Evolutionary conservation across 1,140 invertebrate species (phyloP).

Genomic region (Aculops lycopersici): DNA sequence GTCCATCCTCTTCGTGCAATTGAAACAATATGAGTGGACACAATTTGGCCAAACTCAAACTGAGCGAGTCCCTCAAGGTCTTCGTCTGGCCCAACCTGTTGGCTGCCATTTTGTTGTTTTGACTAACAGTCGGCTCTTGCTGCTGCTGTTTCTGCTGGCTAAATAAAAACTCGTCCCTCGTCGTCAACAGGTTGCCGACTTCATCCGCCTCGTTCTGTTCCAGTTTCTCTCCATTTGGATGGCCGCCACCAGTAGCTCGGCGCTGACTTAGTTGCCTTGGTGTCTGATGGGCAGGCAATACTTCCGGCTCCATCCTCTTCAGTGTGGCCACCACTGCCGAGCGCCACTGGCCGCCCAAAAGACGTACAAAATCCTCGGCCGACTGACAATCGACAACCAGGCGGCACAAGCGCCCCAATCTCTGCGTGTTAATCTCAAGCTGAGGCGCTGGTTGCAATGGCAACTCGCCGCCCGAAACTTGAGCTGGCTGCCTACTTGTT

Average conservation of each 20-base stretch:
- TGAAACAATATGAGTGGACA: constrained; percentile 9
- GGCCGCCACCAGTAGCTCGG: no score
- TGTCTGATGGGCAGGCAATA: not conserved
- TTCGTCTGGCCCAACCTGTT: no score
- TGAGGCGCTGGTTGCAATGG: not conserved
- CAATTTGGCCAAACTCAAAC: constrained; percentile 4
- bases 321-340: not conserved
- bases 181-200: not conserved
- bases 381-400: not conserved
- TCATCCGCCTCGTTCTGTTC: not conserved
- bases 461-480: not conserved
- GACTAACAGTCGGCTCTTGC: no score
- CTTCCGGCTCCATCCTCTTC: not conserved
- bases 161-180: no score
- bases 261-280: not conserved
- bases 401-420: not conserved
- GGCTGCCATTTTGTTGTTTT: no score
- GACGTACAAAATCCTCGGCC: not conserved
- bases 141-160: no score
- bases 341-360: not conserved
- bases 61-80: no score
- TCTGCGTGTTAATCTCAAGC: not conserved
- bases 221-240: not conserved
- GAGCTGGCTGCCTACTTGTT: not conserved
- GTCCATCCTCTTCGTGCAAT: not conserved